Percentiles rank a stretch among this genome's conserved stretches.
phyloP scores from a whole-genome alignment of 2,888 invertebrate species.

The Drosophila neonasuta region DNA sequence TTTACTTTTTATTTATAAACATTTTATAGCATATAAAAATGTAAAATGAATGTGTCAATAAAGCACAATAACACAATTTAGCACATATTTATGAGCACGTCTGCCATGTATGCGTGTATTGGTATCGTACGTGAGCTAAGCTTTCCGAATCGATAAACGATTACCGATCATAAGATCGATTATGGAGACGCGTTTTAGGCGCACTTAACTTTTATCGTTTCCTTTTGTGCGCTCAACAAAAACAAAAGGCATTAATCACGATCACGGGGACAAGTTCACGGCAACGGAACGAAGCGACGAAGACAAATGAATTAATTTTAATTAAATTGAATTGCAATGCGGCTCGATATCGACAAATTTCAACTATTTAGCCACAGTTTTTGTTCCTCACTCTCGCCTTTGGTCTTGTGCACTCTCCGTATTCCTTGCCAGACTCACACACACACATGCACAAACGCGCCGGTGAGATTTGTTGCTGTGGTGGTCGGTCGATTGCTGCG shows the following conservation, averaged over 20 bases:
- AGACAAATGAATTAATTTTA: slow-evolving; percentile 40
- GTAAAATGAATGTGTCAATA: slow-evolving; percentile 61
- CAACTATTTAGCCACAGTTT: slow-evolving; percentile 24
- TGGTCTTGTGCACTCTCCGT: slow-evolving; percentile 7
- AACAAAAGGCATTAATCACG: slow-evolving; percentile 42
- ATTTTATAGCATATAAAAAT: slow-evolving; percentile 65
- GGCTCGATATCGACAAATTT: slow-evolving; percentile 35
- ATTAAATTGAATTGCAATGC: slow-evolving; percentile 62
- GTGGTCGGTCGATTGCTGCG: slow-evolving; percentile 7
- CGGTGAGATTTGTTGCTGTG: background rate
- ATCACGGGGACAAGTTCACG: slow-evolving; percentile 56
- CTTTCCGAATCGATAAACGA: slow-evolving; percentile 17
- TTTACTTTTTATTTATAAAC: slow-evolving; percentile 76
- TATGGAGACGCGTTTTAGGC: slow-evolving; percentile 46
- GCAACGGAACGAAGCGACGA: slow-evolving; percentile 32
- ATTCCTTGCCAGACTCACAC: slow-evolving; percentile 18
- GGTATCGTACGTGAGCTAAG: background rate
- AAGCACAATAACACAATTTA: slow-evolving; percentile 46
- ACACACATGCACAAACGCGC: slow-evolving; percentile 2
- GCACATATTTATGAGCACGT: slow-evolving; percentile 32
- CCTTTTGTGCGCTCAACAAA: slow-evolving; percentile 20
- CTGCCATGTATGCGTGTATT: slow-evolving; percentile 14
- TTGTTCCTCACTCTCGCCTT: slow-evolving; percentile 8
- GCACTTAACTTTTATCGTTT: slow-evolving; percentile 28
- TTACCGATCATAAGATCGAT: slow-evolving; percentile 24